These are phyloP conservation scores for Platyscapa corneri DNA, from an alignment of 1,140 invertebrate species.

Conservation along the genomic window DNA sequence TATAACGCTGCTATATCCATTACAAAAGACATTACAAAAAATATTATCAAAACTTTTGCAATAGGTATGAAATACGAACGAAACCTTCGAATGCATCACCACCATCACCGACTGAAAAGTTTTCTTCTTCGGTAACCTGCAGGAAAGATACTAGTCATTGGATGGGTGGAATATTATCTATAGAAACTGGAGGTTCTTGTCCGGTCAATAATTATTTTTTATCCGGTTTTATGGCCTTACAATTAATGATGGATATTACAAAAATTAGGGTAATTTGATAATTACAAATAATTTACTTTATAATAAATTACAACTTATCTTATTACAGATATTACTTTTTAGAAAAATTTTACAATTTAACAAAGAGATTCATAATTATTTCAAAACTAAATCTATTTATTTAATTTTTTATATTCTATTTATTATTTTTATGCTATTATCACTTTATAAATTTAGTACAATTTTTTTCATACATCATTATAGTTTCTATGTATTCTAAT, in stretches of 20 bases:
- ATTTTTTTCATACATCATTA: constrained; percentile 22
- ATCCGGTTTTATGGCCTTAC: constrained; percentile 83
- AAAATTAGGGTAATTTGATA: constrained; percentile 78
- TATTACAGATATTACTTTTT: background rate
- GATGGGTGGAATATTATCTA: constrained; percentile 78
- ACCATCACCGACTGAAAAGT: constrained; percentile 78
- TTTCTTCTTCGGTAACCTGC: constrained; percentile 80
- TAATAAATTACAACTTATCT: background rate
- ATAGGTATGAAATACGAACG: constrained; percentile 82
- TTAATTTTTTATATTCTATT: background rate
- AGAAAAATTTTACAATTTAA: no score
- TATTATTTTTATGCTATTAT: background rate
- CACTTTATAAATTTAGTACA: no score
- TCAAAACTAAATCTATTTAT: no score
- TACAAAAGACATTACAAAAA: no score
- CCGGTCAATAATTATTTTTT: constrained; percentile 84
- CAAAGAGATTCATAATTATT: no score
- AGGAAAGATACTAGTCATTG: constrained; percentile 78
- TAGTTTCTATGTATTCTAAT: constrained; percentile 35
- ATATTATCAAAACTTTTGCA: no score
- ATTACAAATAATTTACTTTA: background rate
- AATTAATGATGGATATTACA: constrained; percentile 82
- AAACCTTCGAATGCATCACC: constrained; percentile 80
- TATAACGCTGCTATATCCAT: no score
- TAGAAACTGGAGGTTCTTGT: constrained; percentile 81